phyloP scores from a whole-genome alignment of 2,797 vertebrate species.

The Gymnoscopelus braueri region DNA sequence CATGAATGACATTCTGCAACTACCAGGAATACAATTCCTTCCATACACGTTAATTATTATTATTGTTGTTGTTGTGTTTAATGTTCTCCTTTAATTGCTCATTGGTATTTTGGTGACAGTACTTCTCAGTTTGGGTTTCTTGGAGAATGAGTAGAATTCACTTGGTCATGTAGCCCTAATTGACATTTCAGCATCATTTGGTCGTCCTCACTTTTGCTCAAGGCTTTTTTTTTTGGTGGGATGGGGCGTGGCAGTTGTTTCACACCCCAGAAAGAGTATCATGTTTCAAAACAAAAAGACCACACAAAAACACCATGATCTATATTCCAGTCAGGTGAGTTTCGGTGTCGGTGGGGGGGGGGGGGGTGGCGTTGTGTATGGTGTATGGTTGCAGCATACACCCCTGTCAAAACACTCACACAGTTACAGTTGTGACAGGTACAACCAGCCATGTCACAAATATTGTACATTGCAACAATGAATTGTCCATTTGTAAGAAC shows the following conservation, averaged over 20 bases:
- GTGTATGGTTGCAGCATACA: not conserved
- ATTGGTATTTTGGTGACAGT: no score
- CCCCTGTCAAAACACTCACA: not conserved
- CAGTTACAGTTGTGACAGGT: slow-evolving; percentile 41
- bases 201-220: not conserved
- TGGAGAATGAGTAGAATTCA: not conserved
- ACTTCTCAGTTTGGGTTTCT: not conserved
- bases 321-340: slow-evolving; percentile 18
- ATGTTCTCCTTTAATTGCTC: no score
- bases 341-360: slow-evolving; percentile 46
- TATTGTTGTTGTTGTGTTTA: no score
- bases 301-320: not conserved
- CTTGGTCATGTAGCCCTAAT: not conserved
- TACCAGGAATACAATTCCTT: no score
- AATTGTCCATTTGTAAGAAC: slow-evolving; percentile 11
- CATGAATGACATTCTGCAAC: no score
- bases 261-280: slow-evolving; percentile 24
- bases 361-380: slow-evolving; percentile 23
- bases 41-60: no score
- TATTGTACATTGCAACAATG: not conserved
- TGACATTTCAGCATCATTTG: not conserved
- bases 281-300: slow-evolving; percentile 32
- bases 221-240: not conserved
- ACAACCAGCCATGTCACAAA: slow-evolving; percentile 44
- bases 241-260: slow-evolving; percentile 20